Conservation (phyloP, 2,797 vertebrate genomes). For the Parotocinclus haroldoi region DNA sequence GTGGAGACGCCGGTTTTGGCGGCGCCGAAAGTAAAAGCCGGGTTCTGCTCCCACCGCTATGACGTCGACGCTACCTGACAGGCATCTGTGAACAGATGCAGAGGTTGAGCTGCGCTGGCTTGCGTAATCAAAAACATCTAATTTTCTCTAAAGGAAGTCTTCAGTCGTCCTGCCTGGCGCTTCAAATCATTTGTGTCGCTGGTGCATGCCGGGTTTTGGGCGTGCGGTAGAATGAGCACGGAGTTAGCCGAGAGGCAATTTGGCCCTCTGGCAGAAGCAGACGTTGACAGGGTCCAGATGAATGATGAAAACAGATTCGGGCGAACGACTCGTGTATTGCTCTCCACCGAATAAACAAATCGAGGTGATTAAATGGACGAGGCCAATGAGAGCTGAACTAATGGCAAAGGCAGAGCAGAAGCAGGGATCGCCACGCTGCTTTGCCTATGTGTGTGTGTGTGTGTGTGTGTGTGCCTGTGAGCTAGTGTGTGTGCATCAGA, state of each 20-base stretch:
- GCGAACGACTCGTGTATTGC: slow-evolving; percentile 64
- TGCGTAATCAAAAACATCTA: slow-evolving; percentile 37
- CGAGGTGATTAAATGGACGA: slow-evolving; percentile 66
- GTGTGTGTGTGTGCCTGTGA: slow-evolving; percentile 14
- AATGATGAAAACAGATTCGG: slow-evolving; percentile 64
- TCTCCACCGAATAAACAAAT: slow-evolving; percentile 69
- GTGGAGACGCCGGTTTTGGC: slow-evolving; percentile 50
- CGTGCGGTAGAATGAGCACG: slow-evolving; percentile 20
- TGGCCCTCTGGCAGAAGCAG: slow-evolving; percentile 29
- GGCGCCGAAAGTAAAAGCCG: background rate
- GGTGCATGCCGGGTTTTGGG: slow-evolving; percentile 13
- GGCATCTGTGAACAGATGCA: slow-evolving; percentile 50
- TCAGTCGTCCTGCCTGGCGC: slow-evolving; percentile 8
- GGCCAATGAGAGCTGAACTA: slow-evolving; percentile 53
- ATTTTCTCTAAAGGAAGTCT: slow-evolving; percentile 1
- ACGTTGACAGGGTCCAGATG: slow-evolving; percentile 59
- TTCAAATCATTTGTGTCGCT: slow-evolving; percentile 14
- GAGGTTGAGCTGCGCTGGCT: slow-evolving; percentile 9
- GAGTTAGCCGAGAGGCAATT: slow-evolving; percentile 23
- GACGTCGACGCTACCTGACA: slow-evolving; percentile 58
- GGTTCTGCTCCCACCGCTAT: background rate
- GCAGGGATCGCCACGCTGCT: slow-evolving; percentile 17
- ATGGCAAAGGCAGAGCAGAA: slow-evolving; percentile 24
- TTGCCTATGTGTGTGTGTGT: slow-evolving; percentile 26
- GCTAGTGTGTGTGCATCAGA: slow-evolving; percentile 23